These are phyloP conservation scores for Meteorus colon DNA, from an alignment of 2,888 invertebrate species.

Conservation along the genomic window DNA sequence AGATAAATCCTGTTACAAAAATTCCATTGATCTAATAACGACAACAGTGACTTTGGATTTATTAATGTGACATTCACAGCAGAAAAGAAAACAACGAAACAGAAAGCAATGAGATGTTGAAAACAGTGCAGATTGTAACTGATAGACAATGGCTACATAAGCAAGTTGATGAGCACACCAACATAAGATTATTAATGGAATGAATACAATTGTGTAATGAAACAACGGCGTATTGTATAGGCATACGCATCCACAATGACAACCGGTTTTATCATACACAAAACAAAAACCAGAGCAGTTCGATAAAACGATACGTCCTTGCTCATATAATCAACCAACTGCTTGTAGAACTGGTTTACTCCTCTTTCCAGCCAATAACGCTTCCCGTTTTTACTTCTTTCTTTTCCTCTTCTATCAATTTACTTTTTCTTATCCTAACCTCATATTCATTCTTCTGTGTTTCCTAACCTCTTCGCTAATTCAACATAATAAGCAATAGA, in stretches of 20 bases:
- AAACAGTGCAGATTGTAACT: too few species aligned
- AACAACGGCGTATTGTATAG: conserved; percentile 3
- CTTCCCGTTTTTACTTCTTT: conserved; percentile 10
- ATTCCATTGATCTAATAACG: too few species aligned
- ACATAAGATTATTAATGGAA: not conserved
- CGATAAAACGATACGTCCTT: conserved; percentile 40
- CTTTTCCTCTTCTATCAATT: not conserved
- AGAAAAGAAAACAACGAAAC: too few species aligned
- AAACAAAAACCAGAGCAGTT: conserved; percentile 26
- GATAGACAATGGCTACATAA: not conserved
- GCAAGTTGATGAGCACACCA: not conserved
- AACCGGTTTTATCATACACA: not conserved
- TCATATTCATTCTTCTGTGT: not conserved
- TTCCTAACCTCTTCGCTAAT: not conserved
- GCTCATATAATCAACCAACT: conserved; percentile 21
- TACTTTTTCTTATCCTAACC: not conserved
- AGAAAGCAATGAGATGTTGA: too few species aligned
- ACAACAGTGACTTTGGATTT: too few species aligned
- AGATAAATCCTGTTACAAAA: too few species aligned
- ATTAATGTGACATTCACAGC: too few species aligned
- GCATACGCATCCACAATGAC: not conserved
- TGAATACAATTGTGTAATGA: not conserved
- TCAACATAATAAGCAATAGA: not conserved
- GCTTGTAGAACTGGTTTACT: conserved; percentile 24
- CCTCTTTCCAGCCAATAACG: not conserved